Conservation (phyloP, 2,113 vertebrate species). For the Anthoscopus minutus region DNA sequence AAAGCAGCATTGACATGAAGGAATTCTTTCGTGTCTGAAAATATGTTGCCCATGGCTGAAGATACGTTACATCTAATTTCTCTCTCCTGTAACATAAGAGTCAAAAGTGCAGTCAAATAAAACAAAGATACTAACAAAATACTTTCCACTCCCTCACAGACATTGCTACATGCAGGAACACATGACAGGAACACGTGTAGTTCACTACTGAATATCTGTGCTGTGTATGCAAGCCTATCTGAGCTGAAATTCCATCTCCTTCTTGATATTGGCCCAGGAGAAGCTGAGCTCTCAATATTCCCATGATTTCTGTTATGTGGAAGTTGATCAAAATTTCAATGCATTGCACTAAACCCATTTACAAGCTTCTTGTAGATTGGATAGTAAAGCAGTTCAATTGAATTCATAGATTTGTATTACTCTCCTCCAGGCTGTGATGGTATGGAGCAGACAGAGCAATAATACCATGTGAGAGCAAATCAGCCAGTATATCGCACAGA, state of each 20-base stretch:
- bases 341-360: not conserved
- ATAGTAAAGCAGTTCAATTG: not conserved
- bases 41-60: not conserved
- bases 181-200: not conserved
- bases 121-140: not conserved
- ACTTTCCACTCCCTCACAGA: not conserved
- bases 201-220: not conserved
- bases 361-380: not conserved
- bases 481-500: not conserved
- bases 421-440: not conserved
- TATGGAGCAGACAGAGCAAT: not conserved
- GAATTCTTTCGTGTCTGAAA: not conserved
- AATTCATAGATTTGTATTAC: not conserved
- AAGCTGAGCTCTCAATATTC: not conserved
- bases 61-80: accelerated
- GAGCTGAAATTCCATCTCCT: not conserved
- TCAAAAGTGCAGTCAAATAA: not conserved
- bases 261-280: not conserved
- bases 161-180: not conserved
- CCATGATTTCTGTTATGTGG: not conserved
- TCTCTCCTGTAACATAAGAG: not conserved
- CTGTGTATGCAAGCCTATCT: not conserved
- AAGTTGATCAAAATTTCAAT: not conserved
- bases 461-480: not conserved
- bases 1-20: not conserved